phyloP scores from a whole-genome alignment of 64 coral and sea anemone species.

The Montipora sp. region DNA sequence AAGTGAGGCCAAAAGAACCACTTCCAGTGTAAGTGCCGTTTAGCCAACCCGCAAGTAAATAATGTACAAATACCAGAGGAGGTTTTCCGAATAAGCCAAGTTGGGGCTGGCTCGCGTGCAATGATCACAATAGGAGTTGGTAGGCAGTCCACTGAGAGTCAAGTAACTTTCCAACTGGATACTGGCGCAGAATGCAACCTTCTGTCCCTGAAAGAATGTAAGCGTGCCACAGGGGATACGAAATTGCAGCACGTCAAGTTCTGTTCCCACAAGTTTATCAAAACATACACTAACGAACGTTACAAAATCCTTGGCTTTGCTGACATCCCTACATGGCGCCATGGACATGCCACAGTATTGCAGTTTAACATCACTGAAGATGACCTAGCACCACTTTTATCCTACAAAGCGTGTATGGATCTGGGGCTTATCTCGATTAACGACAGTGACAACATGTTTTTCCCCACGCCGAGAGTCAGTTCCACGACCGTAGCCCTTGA shows the following conservation, averaged over 20 bases:
- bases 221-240: conserved; percentile 38
- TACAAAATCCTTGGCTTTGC: conserved; percentile 44
- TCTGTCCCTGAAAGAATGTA: conserved; percentile 39
- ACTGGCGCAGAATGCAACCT: conserved; percentile 63
- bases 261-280: conserved; percentile 54
- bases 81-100: neutral
- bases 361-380: conserved; percentile 58
- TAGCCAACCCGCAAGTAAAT: conserved; percentile 36
- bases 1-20: too few species aligned
- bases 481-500: too few species aligned
- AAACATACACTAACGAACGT: conserved; percentile 50
- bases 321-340: conserved; percentile 32
- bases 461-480: too few species aligned
- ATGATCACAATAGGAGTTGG: neutral
- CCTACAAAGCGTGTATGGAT: conserved; percentile 28
- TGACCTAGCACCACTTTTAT: conserved; percentile 50
- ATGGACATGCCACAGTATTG: neutral
- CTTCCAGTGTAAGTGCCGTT: conserved; percentile 51
- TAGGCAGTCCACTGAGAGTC: conserved; percentile 3
- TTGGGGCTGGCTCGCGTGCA: neutral
- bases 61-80: conserved; percentile 20
- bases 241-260: conserved; percentile 41
- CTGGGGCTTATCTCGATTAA: conserved; percentile 43
- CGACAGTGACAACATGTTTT: conserved; percentile 6
- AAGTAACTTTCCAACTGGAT: conserved; percentile 42